These are phyloP conservation scores for Epinotia ramella DNA, from an alignment of 2,888 invertebrate species.

Conservation along the genomic window DNA sequence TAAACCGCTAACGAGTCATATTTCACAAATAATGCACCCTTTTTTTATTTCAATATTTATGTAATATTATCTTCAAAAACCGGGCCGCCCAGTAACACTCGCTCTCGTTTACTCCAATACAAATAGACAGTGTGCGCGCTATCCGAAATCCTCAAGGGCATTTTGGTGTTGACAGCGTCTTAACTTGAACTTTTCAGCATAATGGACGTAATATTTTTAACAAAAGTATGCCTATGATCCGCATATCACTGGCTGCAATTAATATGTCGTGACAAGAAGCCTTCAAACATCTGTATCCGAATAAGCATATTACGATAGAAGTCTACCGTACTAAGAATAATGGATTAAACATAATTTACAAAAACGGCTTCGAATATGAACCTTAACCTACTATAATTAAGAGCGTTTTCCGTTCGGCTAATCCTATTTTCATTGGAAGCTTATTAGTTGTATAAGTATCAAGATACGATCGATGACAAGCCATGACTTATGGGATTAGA, in stretches of 20 bases:
- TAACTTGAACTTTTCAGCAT: too few species aligned
- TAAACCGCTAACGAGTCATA: too few species aligned
- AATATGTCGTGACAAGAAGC: not conserved
- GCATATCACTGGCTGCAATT: not conserved
- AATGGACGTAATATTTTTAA: too few species aligned
- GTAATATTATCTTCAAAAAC: too few species aligned
- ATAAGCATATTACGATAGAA: slow-evolving; percentile 43
- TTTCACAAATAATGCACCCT: too few species aligned
- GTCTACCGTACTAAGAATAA: slow-evolving; percentile 46
- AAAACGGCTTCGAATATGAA: not conserved
- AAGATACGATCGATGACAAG: slow-evolving; percentile 61
- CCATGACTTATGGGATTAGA: slow-evolving; percentile 54
- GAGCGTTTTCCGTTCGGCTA: slow-evolving; percentile 1
- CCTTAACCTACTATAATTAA: not conserved
- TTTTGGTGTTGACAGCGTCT: too few species aligned
- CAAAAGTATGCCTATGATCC: not conserved
- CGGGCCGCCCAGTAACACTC: too few species aligned
- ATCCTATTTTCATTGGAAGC: not conserved
- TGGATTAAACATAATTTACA: slow-evolving; percentile 54
- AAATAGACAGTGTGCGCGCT: too few species aligned
- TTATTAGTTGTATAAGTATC: slow-evolving; percentile 43
- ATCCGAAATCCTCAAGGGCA: too few species aligned
- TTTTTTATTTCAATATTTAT: too few species aligned
- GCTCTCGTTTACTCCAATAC: too few species aligned
- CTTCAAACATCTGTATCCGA: not conserved